Evolutionary conservation across 92 coral and sea anemone species (phyloP).

Genomic region (Porites evermanni): DNA sequence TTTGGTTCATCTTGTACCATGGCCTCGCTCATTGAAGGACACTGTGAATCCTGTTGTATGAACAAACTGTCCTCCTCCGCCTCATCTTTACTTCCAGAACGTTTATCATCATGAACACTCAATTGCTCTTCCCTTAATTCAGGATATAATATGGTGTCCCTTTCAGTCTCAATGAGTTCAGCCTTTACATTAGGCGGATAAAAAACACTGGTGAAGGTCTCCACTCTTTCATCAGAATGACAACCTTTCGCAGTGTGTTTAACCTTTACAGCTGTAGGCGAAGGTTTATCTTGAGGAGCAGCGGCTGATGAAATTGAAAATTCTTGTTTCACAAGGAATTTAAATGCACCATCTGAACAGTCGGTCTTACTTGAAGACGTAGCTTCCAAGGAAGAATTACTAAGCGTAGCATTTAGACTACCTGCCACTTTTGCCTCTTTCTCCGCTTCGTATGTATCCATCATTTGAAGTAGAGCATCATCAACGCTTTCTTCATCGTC

Average conservation of each 20-base stretch:
- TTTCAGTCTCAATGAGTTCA: neutral
- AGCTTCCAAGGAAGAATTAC: neutral
- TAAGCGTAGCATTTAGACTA: neutral
- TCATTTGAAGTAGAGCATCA: neutral
- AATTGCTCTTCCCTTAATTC: neutral
- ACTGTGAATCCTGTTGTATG: neutral
- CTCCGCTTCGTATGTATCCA: conserved; percentile 5
- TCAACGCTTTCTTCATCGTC: neutral
- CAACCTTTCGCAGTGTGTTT: neutral
- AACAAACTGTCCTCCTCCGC: neutral
- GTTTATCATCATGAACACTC: neutral
- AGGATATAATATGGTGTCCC: neutral
- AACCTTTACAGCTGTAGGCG: neutral
- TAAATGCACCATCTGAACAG: conserved; percentile 17
- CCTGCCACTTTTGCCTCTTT: neutral
- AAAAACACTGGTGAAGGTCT: too few species aligned
- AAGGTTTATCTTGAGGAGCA: neutral
- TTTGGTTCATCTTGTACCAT: neutral
- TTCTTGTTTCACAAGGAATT: neutral
- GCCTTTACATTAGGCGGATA: neutral
- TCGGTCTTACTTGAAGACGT: neutral
- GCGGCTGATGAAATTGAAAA: neutral
- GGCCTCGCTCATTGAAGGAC: neutral
- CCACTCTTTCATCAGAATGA: neutral
- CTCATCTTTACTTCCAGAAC: neutral